Base-by-base conservation (phyloP, 64 coral and sea anemone genomes). In the Porites australiensis region DNA sequence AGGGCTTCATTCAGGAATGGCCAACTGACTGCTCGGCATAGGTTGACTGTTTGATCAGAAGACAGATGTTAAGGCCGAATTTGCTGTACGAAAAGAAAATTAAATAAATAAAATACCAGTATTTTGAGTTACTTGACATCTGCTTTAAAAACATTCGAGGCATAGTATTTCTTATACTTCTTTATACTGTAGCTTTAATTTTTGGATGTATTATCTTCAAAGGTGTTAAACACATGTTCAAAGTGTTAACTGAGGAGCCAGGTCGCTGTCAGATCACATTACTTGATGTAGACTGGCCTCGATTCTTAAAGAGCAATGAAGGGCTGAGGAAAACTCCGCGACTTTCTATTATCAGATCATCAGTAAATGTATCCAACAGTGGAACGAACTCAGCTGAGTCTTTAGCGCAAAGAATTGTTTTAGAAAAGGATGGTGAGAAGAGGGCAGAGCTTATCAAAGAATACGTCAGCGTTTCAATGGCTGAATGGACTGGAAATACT, bases 241-340 rank as follows among this genome's bases (percentile, higher is more conserved):
- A 69, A 47, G 13, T 81, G 13, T 64, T 90, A 0, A 79, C 22
- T 50, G 46, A 58, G 22, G 43, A 82, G 57, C 88, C 88, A 21
- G 50, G 63, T 59, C 13, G 76, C 12, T 64, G 51, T 13, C 88
- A 90, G 14, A 44, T 90, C 19, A 69, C 45, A 16, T 60, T 90
- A 6, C 55, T 14, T 52, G 60, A 44, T 14, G 12, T 90, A 7
- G 77, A 90, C 88, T 90, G 88, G 88, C 19, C 63, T 14, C 55
- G 20, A 2, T 90, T 68, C 47, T 48, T 82, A 8, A 81, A 82
- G 18, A 82, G 16, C 8, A 21, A 27, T 60, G 23, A 51, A 3
- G 49, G 58, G 2, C 19, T 79, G 18, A 65, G 22, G 20, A 21
- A 44, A 13, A 67, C 88, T 8, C 15, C 76, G 8, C 11, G 88